Evolutionary conservation across 1,140 invertebrate species (phyloP).

Genomic region (Heliconius nattereri): DNA sequence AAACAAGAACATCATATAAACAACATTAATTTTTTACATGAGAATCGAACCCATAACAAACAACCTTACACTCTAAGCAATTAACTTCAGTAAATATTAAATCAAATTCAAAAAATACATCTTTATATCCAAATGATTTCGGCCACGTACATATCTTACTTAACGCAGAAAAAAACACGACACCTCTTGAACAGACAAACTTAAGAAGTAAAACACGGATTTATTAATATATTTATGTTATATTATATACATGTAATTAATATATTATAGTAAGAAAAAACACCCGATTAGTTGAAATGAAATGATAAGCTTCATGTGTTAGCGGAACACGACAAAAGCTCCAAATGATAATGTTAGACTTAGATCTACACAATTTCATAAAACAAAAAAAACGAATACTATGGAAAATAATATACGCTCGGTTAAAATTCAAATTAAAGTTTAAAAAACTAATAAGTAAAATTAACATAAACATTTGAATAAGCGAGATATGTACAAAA

Average conservation of each 20-base stretch:
- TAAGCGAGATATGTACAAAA: not conserved
- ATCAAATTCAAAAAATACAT: not conserved
- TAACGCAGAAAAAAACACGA: not conserved
- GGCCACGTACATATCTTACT: not conserved
- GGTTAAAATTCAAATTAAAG: not conserved
- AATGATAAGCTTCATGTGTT: conserved; percentile 68
- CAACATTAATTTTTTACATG: not conserved
- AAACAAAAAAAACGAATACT: conserved; percentile 19
- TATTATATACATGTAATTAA: conserved; percentile 24
- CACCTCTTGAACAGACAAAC: not conserved
- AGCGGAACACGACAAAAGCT: conserved; percentile 67
- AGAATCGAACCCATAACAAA: not conserved
- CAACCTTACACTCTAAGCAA: not conserved
- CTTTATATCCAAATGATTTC: not conserved
- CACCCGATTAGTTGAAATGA: conserved; percentile 44
- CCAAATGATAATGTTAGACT: conserved; percentile 55
- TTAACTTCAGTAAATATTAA: no score
- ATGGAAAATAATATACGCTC: not conserved
- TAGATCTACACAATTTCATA: conserved; percentile 44
- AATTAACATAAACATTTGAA: not conserved
- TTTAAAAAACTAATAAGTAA: not conserved
- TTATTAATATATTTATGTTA: conserved; percentile 7
- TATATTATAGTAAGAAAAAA: conserved; percentile 13
- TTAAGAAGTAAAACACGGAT: not conserved
- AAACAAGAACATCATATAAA: no score